Base-by-base conservation (phyloP, 2,797 vertebrate genomes). In the Callimico goeldii region DNA sequence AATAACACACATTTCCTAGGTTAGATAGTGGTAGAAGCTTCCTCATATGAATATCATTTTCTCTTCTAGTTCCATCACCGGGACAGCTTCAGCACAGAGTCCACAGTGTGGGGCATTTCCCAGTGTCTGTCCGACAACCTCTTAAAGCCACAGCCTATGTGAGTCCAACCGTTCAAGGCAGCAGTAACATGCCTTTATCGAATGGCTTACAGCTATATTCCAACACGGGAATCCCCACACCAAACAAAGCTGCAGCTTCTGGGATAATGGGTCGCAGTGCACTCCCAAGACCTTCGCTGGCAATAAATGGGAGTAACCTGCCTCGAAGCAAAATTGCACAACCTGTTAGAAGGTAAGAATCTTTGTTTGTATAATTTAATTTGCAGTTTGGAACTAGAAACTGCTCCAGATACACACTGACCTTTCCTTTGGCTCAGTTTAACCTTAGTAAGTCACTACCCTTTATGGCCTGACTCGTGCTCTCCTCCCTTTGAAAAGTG, bases 81-180 rank as follows among this genome's bases (percentile, higher is more conserved):
- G 99, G 99, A 83, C 99, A 99, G 98, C 99, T 99, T 96, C 99
- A 99, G 82, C 99, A 99, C 97, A 98, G 99, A 86, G 99, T 99
- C 75, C 99, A 99, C 97, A 99, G 99, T 17, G 99, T 99, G 96
- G 99, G 99, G 36, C 99, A 99, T 97, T 99, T 99, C 98, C 99
- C 99, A 7, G 98, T 99, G 87, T 98, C 99, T 41, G 95, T 98
- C 50, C 99, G 99, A 75, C 99, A 99, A 76, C 99, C 99, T 24
- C 98, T 99, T 10, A 99, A 99, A 98, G 99, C 99, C 97, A 99
- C 99, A 19, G 99, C 99, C 48, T 99, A 99, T 0, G 99, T 99
- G 79, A 99, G 99, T 98, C 99, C 99, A 22, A 99, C 99, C 0
- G 98, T 99, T 86, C 99, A 99, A 98, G 99, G 99, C 80, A 95